Conservation (phyloP, 1,140 invertebrate species). For the Zaprionus kolodkinae region DNA sequence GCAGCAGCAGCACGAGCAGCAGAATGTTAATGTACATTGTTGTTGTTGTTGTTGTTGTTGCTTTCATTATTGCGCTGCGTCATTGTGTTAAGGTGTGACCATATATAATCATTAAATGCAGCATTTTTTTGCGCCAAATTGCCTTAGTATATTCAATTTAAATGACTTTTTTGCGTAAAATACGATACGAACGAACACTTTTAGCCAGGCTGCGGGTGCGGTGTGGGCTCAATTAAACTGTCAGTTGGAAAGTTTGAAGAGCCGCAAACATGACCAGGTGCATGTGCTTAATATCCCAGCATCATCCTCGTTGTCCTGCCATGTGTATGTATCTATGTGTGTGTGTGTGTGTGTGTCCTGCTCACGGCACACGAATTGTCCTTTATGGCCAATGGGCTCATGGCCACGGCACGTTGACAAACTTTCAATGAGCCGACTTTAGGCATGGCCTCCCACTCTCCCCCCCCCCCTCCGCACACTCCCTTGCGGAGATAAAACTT, state of each 20-base stretch:
- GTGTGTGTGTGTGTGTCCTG: slow-evolving; percentile 13
- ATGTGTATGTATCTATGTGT: slow-evolving; percentile 12
- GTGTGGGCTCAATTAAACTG: slow-evolving; percentile 26
- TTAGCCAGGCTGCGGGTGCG: not conserved
- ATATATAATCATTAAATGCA: slow-evolving; percentile 3
- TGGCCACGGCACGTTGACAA: slow-evolving; percentile 26
- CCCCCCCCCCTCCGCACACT: not conserved
- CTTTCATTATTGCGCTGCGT: not conserved
- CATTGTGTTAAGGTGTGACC: slow-evolving; percentile 4
- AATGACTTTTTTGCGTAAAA: not conserved
- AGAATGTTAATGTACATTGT: not conserved
- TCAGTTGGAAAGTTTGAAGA: slow-evolving; percentile 33
- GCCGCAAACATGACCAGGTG: slow-evolving; percentile 30
- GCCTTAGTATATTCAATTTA: not conserved
- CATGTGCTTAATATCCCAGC: slow-evolving; percentile 40
- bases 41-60: slow-evolving; percentile 2
- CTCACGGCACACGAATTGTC: slow-evolving; percentile 8
- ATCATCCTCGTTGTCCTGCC: slow-evolving; percentile 4
- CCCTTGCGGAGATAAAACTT: slow-evolving; percentile 53
- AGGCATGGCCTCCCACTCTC: not conserved
- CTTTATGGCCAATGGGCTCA: slow-evolving; percentile 14
- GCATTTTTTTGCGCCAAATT: slow-evolving; percentile 1
- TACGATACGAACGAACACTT: not conserved
- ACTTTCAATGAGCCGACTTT: slow-evolving; percentile 30
- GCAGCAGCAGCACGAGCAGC: not conserved